phyloP scores from a whole-genome alignment of 2,888 invertebrate genomes.

The Conus canariensis region DNA sequence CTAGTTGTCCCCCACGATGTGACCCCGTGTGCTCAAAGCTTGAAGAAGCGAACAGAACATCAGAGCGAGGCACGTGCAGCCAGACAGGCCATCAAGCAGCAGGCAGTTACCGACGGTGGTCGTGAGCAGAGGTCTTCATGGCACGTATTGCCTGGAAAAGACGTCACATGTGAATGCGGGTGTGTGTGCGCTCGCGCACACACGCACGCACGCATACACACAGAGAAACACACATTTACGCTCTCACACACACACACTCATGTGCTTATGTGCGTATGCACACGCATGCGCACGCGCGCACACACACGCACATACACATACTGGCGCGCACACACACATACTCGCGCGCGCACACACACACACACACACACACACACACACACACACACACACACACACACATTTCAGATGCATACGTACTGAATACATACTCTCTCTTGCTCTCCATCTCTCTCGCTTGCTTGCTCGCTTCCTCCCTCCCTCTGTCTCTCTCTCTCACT shows the following conservation, averaged over 20 bases:
- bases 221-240: background rate
- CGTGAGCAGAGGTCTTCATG: background rate
- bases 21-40: too few species aligned
- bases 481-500: background rate
- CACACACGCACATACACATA: background rate
- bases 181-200: background rate
- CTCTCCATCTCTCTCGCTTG: background rate
- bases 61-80: too few species aligned
- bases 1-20: too few species aligned
- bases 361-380: background rate
- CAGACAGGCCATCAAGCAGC: too few species aligned
- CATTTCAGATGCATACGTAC: background rate
- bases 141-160: background rate
- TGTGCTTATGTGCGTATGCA: background rate
- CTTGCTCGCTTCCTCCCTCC: background rate
- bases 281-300: background rate
- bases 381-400: background rate
- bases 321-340: background rate
- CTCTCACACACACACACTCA: background rate
- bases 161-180: background rate
- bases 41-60: too few species aligned
- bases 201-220: background rate
- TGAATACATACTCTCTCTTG: too few species aligned
- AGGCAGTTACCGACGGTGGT: background rate
- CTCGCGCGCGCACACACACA: background rate